Evolutionary conservation across 2,888 invertebrate genomes (phyloP), one percentile per base, ranked within the genome.

Genomic region (Macropis europaea): DNA sequence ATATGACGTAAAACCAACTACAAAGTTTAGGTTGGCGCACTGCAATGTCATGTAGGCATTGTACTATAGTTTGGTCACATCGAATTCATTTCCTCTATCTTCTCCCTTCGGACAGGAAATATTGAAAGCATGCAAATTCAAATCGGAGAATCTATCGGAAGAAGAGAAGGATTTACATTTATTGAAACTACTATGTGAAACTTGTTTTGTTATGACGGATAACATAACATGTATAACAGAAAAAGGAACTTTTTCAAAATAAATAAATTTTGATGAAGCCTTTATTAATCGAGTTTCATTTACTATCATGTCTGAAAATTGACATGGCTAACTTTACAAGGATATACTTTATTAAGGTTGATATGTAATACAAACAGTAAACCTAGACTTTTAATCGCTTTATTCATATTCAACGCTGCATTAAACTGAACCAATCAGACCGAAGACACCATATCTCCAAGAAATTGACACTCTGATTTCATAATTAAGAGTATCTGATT

Each of bases 1-100:
- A 52, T 52, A 60, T 45, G 19, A 62, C 56, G 15, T 53, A 60
- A 73, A 74, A 73, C 53, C 34, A 63, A 79, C 40, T 32, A 56
- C 38, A 34, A 38, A 13, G 53, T 26, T 63, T 43, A 60, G 24
- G 26, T 47, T 36, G 47, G 47, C 48, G 22, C 13, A 7, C 19
- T 24, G 38, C 32, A 15, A 32, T 28, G 54, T 24, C 19, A 40
- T 52, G 36, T 11, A 38, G 34, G 17, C 15, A 30, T 42, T 54
- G 61, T 57, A 76, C 66, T 50, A 42, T 24, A 17, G 59, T 47
- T 36, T 60, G 54, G 40, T 67, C 63, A 30, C 43, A 36, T 15
- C 36, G 43, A 62, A 60, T 42, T 73, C 52, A 34, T 47, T 43
- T 45, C 59, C 43, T 47, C 19, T 36, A 30, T 61, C 43, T 56